A percentile compares a stretch with the other conserved stretches of the same genome.
These are phyloP conservation scores for Redunca redunca DNA, from an alignment of 2,113 vertebrate genomes.

Conservation along the genomic window DNA sequence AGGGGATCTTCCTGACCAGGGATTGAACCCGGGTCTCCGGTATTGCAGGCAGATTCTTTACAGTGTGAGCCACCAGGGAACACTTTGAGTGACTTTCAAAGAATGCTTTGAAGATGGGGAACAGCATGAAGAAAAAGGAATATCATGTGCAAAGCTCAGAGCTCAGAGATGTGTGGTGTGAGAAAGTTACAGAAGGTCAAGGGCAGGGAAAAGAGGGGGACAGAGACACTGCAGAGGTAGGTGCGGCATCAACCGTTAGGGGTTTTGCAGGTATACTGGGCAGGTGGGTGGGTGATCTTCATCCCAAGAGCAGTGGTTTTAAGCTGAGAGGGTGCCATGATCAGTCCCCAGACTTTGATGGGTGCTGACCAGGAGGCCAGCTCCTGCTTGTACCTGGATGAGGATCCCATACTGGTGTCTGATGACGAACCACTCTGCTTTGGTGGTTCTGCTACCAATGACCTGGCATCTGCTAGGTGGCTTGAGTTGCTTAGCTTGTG, in stretches of 20 bases:
- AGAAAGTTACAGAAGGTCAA: neutral
- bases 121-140: neutral
- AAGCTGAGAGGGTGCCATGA: neutral
- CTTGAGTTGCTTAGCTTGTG: neutral
- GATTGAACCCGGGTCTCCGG: neutral
- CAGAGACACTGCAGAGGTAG: neutral
- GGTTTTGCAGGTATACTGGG: neutral
- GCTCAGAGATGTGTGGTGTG: neutral
- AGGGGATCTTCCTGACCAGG: neutral
- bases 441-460: neutral
- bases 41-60: neutral
- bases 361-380: neutral
- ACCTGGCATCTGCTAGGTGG: neutral
- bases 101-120: neutral
- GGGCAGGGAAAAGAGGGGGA: neutral
- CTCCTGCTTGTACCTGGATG: neutral
- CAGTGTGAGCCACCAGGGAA: neutral
- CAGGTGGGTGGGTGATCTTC: rapidly evolving
- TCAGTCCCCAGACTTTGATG: neutral
- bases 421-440: neutral
- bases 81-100: neutral
- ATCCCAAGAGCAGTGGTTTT: neutral
- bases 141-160: neutral
- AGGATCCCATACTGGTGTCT: neutral
- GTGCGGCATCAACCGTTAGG: neutral